Conservation (phyloP, 2,888 invertebrate genomes). For the Acanthosepion pharaonis region DNA sequence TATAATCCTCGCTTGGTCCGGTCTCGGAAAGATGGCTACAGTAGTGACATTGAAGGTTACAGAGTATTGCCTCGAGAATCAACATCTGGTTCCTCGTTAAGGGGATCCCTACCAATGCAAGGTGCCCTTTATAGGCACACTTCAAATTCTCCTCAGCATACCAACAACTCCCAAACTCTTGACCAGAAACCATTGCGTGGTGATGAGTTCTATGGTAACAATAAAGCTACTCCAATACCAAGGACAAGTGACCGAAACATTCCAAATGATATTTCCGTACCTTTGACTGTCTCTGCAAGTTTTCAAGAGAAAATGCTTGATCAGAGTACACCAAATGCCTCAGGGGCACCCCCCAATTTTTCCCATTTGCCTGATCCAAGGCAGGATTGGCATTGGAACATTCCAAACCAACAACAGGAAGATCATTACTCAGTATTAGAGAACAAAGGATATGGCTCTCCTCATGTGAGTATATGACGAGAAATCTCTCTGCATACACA, state of each 20-base stretch:
- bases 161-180: background rate
- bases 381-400: background rate
- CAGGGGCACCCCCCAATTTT: constrained; percentile 53
- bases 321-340: constrained; percentile 62
- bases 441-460: background rate
- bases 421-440: constrained; percentile 44
- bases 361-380: background rate
- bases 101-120: constrained; percentile 50
- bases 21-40: constrained; percentile 62
- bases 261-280: background rate
- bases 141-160: background rate
- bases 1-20: constrained; percentile 48
- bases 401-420: constrained; percentile 36
- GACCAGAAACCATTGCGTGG: background rate
- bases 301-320: constrained; percentile 52
- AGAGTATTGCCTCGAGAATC: constrained; percentile 52
- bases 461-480: constrained; percentile 39
- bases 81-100: constrained; percentile 53
- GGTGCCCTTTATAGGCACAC: background rate
- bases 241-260: background rate
- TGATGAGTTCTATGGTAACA: background rate
- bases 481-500: background rate
- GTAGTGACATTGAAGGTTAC: constrained; percentile 69
- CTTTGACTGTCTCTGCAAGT: constrained; percentile 42
- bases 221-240: background rate